phyloP scores from a whole-genome alignment of 2,113 vertebrate genomes.

The Phocoena sinus region DNA sequence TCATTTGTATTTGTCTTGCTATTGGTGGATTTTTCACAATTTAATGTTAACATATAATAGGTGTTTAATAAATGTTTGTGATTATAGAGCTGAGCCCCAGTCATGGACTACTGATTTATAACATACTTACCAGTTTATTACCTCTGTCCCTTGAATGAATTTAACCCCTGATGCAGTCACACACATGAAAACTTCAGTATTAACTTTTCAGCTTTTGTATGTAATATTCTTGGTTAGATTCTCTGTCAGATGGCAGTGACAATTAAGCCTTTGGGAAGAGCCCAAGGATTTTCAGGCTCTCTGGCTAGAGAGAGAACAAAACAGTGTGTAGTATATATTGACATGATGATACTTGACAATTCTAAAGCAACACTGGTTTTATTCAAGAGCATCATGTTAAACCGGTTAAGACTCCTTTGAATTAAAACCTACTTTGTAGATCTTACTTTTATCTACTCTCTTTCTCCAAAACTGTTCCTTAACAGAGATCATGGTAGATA shows the following conservation, averaged over 20 bases:
- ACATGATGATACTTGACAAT: not conserved
- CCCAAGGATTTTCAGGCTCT: not conserved
- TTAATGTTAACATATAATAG: constrained; percentile 22
- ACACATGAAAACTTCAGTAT: not conserved
- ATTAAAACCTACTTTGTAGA: constrained; percentile 30
- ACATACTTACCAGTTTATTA: not conserved
- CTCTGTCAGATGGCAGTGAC: not conserved
- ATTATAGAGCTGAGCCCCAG: not conserved
- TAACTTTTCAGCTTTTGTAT: constrained; percentile 12
- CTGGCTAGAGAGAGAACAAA: not conserved
- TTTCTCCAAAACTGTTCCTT: not conserved
- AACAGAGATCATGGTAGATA: not conserved
- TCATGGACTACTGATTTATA: not conserved
- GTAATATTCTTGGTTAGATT: not conserved
- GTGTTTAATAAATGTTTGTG: not conserved
- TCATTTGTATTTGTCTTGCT: not conserved
- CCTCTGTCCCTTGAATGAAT: not conserved
- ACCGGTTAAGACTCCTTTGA: constrained; percentile 10
- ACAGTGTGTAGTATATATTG: not conserved
- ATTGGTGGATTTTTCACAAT: not conserved
- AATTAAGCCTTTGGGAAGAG: constrained; percentile 14
- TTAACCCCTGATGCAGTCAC: not conserved
- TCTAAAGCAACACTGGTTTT: constrained; percentile 19
- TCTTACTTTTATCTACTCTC: not conserved
- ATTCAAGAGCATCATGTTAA: constrained; percentile 32